These are phyloP conservation scores for Homalodisca vitripennis DNA, from an alignment of 1,140 invertebrate genomes.

Conservation along the genomic window DNA sequence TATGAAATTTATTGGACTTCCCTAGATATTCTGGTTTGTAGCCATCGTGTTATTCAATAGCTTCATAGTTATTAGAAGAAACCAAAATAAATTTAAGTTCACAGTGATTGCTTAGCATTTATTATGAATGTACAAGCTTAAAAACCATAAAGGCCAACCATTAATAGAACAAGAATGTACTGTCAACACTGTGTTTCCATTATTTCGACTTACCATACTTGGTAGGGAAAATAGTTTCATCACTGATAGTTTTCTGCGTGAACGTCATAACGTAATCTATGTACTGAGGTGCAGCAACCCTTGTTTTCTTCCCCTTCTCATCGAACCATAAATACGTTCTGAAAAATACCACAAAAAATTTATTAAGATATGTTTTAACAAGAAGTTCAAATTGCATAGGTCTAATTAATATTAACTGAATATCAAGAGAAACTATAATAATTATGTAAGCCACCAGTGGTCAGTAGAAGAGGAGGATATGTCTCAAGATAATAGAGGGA, in stretches of 20 bases:
- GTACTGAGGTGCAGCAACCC: constrained; percentile 95
- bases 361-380: background rate
- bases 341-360: constrained; percentile 40
- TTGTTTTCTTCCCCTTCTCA: constrained; percentile 97
- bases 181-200: too few relatives aligned
- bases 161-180: background rate
- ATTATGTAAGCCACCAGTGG: too few relatives aligned
- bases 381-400: background rate
- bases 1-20: too few relatives aligned
- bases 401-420: too few relatives aligned
- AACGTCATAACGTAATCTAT: constrained; percentile 99
- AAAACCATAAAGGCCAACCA: too few relatives aligned
- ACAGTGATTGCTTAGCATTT: constrained; percentile 18
- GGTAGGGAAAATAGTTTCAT: constrained; percentile 96
- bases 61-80: too few relatives aligned
- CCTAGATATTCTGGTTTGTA: too few relatives aligned
- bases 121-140: background rate
- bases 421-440: too few relatives aligned
- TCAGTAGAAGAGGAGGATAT: too few relatives aligned
- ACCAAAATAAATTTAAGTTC: too few relatives aligned
- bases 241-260: constrained; percentile 95
- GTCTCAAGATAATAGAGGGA: background rate
- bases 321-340: constrained; percentile 98
- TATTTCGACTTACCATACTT: constrained; percentile 82
- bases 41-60: too few relatives aligned